These are phyloP conservation scores for Anthonomus grandis DNA, from an alignment of 1,140 invertebrate species.

Conservation along the genomic window DNA sequence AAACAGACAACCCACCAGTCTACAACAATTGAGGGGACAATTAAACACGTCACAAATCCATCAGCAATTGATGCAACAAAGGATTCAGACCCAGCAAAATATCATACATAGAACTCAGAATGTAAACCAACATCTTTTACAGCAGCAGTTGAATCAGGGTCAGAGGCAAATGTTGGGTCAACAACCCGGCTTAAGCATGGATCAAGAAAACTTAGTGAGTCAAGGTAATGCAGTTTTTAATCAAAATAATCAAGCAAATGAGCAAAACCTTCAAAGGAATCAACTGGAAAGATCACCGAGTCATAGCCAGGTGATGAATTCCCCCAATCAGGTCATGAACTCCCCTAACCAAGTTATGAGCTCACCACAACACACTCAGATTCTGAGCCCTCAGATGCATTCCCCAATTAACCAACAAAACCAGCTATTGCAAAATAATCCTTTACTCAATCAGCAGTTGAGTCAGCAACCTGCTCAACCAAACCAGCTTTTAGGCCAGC, in stretches of 20 bases:
- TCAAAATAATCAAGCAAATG: not conserved
- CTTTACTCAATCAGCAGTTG: too few species aligned
- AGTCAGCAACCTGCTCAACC: slow-evolving; percentile 39
- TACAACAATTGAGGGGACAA: slow-evolving; percentile 35
- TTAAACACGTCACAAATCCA: slow-evolving; percentile 34
- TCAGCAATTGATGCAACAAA: slow-evolving; percentile 41
- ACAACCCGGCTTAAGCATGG: slow-evolving; percentile 29
- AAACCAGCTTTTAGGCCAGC: slow-evolving; percentile 24
- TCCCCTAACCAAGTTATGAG: slow-evolving; percentile 41
- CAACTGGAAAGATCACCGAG: slow-evolving; percentile 6
- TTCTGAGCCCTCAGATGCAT: too few species aligned
- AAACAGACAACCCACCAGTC: slow-evolving; percentile 23
- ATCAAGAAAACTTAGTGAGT: slow-evolving; percentile 30
- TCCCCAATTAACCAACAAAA: too few species aligned
- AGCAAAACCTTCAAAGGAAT: slow-evolving; percentile 7
- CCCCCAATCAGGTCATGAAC: slow-evolving; percentile 26
- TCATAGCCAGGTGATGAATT: slow-evolving; percentile 11
- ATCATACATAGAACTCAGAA: slow-evolving; percentile 25
- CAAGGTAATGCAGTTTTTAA: slow-evolving; percentile 11
- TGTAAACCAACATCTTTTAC: slow-evolving; percentile 36
- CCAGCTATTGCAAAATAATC: slow-evolving; percentile 43
- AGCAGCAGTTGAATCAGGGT: slow-evolving; percentile 32
- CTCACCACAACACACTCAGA: slow-evolving; percentile 46
- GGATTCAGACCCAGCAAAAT: slow-evolving; percentile 37
- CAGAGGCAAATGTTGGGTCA: slow-evolving; percentile 32